Conservation (phyloP, 1,140 invertebrate species). For the Magallana gigas region DNA sequence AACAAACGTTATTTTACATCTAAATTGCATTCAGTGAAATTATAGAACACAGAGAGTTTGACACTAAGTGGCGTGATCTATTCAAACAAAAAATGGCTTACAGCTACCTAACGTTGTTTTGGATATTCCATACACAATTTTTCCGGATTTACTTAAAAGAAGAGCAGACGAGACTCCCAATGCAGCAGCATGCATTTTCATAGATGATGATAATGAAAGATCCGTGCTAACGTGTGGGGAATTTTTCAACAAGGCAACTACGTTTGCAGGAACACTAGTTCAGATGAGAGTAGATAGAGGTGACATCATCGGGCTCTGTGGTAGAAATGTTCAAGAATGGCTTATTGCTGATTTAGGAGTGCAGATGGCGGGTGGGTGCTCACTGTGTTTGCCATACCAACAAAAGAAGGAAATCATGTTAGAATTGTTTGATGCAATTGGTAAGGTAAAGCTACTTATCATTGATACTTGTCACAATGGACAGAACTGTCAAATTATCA, state of each 20-base stretch:
- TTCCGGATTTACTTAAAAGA: conserved; percentile 9
- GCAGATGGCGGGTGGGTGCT: conserved; percentile 18
- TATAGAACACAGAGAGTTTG: too few relatives aligned
- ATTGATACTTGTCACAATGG: too few relatives aligned
- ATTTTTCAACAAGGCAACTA: background rate
- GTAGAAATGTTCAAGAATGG: conserved; percentile 36
- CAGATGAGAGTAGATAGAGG: conserved; percentile 8
- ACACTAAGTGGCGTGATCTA: too few relatives aligned
- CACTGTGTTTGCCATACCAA: too few relatives aligned
- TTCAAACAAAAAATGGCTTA: too few relatives aligned
- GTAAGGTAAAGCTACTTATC: too few relatives aligned
- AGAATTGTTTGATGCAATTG: too few relatives aligned
- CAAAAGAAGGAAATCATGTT: too few relatives aligned
- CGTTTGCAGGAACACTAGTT: conserved; percentile 25
- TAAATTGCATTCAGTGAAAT: too few relatives aligned
- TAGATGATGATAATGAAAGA: background rate
- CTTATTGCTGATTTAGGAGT: background rate
- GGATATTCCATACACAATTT: background rate
- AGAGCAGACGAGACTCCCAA: conserved; percentile 9
- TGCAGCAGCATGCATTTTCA: conserved; percentile 25
- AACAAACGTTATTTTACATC: too few relatives aligned
- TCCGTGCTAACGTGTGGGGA: background rate
- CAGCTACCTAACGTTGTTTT: too few relatives aligned
- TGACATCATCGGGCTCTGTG: conserved; percentile 2
- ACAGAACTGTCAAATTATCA: too few relatives aligned